Base-by-base conservation (phyloP, 2,797 vertebrate genomes). In the Mastacembelus armatus region DNA sequence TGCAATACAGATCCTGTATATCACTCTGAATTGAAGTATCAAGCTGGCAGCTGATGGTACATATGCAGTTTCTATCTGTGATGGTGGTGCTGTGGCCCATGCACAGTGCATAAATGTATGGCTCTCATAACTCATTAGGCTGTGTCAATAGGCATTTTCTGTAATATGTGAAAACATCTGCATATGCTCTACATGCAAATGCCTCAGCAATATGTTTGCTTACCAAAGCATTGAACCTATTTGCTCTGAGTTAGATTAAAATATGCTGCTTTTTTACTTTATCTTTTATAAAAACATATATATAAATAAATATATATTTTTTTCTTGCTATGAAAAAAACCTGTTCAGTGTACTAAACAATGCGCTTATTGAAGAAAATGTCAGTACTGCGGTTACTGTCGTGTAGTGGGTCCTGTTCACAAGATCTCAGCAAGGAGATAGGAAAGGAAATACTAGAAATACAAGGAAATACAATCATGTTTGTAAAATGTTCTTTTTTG, bases 251-350 rank as follows among this genome's bases (percentile, higher is more conserved):
- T 85, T 87, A 63, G 58, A 85, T 71, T 50, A 65, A 77, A 79
- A 82, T 56, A 84, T 91, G 91, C 93, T 90, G 91, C 92, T 92
- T 92, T 93, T 93, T 94, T 91, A 93, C 88, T 88, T 92, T 85
- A 90, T 86, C 43, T 93, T 94, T 93, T 93, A 87, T 91, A 93
- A 78, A 63, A 71, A 80, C 66, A 49, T 8, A 62, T 45, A n/a
- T n/a, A n/a, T n/a, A n/a, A n/a, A 50, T 9, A 71, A 12, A 66
- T 51, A 82, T 36, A 30, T 45, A 68, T 85, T 80, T 83, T 92
- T 90, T 92, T 93, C 89, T 88, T 93, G 89, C 83, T 82, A 86
- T 58, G 80, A 76, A 89, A 89, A 88, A n/a, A n/a, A n/a, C 48
- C 62, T 60, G 30, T 74, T 61, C 50, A 76, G 68, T 88, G 62